Evolutionary conservation across 2,113 vertebrate species (phyloP).

Genomic region (Triplophysa rosa): DNA sequence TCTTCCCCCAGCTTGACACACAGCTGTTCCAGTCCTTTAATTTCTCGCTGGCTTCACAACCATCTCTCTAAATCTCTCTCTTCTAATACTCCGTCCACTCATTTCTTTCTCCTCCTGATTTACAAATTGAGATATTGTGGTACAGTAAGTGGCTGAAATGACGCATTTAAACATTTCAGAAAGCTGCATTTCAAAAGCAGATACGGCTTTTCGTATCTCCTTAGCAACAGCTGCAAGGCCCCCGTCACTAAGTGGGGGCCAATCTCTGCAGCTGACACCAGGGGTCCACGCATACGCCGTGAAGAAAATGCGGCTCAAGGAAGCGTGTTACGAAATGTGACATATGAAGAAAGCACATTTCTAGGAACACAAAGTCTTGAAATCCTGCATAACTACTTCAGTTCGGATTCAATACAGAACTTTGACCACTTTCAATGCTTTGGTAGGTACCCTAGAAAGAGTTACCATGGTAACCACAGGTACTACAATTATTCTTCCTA

Average conservation of each 20-base stretch:
- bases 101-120: neutral
- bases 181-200: neutral
- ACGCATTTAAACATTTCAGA: neutral
- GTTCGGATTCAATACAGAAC: neutral
- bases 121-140: conserved; percentile 12
- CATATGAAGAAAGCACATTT: conserved; percentile 13
- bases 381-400: neutral
- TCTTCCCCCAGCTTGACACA: conserved; percentile 39
- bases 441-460: neutral
- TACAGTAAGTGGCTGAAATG: conserved; percentile 4
- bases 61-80: conserved; percentile 9
- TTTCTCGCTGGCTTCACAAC: neutral
- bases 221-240: conserved; percentile 46
- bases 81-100: conserved; percentile 8
- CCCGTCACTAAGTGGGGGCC: neutral
- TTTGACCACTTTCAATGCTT: conserved; percentile 6
- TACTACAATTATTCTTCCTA: neutral
- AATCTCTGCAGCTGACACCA: conserved; percentile 26
- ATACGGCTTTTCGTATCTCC: conserved; percentile 20
- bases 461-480: neutral
- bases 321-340: neutral
- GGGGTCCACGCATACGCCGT: neutral
- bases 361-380: neutral
- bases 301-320: neutral
- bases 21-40: conserved; percentile 35